Percentiles rank a stretch among this genome's conserved stretches.
Evolutionary conservation across 1,140 invertebrate genomes (phyloP).

Genomic region (Bacillus rossius): DNA sequence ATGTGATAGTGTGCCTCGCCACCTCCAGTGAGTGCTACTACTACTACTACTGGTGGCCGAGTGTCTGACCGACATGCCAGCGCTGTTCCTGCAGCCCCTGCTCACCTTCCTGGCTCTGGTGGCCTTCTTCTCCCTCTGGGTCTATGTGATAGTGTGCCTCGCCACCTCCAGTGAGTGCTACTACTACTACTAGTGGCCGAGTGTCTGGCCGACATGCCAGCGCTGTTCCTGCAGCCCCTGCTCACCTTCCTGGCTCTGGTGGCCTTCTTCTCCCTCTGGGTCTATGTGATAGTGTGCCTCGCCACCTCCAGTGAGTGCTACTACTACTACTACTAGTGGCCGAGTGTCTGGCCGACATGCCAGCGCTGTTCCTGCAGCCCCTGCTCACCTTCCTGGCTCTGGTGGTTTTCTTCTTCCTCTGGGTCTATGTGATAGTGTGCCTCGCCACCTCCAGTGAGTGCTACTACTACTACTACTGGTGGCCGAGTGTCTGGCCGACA

Average conservation of each 20-base stretch:
- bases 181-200: no score
- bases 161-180: conserved; percentile 66
- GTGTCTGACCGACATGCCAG: conserved; percentile 74
- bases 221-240: conserved; percentile 81
- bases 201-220: conserved; percentile 74
- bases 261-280: conserved; percentile 80
- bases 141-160: conserved; percentile 65
- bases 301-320: conserved; percentile 66
- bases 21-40: conserved; percentile 66
- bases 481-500: no score
- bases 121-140: conserved; percentile 80
- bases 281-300: conserved; percentile 65
- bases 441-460: conserved; percentile 64
- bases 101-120: conserved; percentile 75
- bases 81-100: conserved; percentile 81
- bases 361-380: conserved; percentile 82
- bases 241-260: conserved; percentile 75
- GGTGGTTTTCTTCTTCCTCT: conserved; percentile 74
- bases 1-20: conserved; percentile 64
- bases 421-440: conserved; percentile 71
- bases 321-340: no score
- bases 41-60: no score
- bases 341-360: no score
- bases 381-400: conserved; percentile 77
- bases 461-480: no score